Evolutionary conservation across 2,113 vertebrate species (phyloP).

Genomic region (Centropus bengalensis): DNA sequence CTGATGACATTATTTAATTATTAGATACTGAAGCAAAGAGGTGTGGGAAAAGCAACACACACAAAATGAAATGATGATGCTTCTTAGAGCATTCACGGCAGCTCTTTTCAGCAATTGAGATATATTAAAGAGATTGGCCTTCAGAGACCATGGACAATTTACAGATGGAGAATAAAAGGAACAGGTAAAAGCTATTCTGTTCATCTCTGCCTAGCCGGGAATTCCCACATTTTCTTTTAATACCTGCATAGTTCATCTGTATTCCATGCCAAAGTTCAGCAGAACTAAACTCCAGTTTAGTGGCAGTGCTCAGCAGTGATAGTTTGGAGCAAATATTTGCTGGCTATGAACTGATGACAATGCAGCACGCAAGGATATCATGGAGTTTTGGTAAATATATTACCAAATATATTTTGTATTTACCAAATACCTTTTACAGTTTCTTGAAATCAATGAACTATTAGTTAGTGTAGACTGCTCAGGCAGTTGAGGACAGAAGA

Average conservation of each 20-base stretch:
- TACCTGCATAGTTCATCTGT: fast-evolving
- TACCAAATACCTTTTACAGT: neutral
- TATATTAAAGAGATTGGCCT: neutral
- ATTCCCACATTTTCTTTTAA: neutral
- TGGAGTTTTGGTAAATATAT: neutral
- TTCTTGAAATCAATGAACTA: neutral
- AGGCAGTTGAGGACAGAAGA: neutral
- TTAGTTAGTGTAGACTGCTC: neutral
- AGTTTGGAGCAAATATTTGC: neutral
- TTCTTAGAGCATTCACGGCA: neutral
- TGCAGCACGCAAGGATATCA: neutral
- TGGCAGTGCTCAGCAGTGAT: fast-evolving
- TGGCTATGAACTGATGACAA: neutral
- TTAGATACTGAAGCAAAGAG: neutral
- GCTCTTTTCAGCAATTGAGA: neutral
- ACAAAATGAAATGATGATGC: neutral
- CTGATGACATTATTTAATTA: neutral
- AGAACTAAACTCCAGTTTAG: neutral
- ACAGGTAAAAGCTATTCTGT: neutral
- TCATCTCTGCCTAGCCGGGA: neutral
- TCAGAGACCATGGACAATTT: neutral
- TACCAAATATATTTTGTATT: neutral
- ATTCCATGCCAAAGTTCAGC: neutral
- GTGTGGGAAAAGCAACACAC: neutral
- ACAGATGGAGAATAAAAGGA: neutral